Evolutionary conservation across 2,888 invertebrate genomes (phyloP).

Genomic region (Lasioglossum marginatum): DNA sequence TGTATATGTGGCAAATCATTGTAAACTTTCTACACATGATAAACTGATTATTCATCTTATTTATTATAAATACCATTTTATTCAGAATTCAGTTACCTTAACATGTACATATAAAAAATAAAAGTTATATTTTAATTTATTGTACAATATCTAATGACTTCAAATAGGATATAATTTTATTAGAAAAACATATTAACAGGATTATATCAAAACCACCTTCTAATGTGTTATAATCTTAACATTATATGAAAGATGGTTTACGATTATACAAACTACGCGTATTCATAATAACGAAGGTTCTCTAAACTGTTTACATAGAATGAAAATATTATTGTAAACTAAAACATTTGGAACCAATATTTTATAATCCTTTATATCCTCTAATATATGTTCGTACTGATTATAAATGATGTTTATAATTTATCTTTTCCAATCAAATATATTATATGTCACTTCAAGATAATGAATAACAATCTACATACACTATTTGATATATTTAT

Average conservation of each 20-base stretch:
- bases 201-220: conserved; percentile 47
- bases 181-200: conserved; percentile 49
- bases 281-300: conserved; percentile 25
- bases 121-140: conserved; percentile 65
- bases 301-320: conserved; percentile 22
- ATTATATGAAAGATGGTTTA: conserved; percentile 33
- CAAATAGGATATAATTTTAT: conserved; percentile 57
- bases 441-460: conserved; percentile 35
- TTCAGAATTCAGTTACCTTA: conserved; percentile 56
- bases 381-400: conserved; percentile 30
- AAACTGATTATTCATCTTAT: conserved; percentile 36
- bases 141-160: conserved; percentile 57
- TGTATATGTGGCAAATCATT: background rate
- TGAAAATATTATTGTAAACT: conserved; percentile 14
- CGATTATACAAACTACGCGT: conserved; percentile 25
- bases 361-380: conserved; percentile 30
- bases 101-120: conserved; percentile 73
- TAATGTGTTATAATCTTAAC: conserved; percentile 33
- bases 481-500: conserved; percentile 51
- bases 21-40: background rate
- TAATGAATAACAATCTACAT: conserved; percentile 50
- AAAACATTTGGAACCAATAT: conserved; percentile 39
- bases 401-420: conserved; percentile 24
- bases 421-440: conserved; percentile 31
- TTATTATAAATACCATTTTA: conserved; percentile 64